Evolutionary conservation across 2,888 invertebrate genomes (phyloP).

Genomic region (Megastigmus dorsalis): DNA sequence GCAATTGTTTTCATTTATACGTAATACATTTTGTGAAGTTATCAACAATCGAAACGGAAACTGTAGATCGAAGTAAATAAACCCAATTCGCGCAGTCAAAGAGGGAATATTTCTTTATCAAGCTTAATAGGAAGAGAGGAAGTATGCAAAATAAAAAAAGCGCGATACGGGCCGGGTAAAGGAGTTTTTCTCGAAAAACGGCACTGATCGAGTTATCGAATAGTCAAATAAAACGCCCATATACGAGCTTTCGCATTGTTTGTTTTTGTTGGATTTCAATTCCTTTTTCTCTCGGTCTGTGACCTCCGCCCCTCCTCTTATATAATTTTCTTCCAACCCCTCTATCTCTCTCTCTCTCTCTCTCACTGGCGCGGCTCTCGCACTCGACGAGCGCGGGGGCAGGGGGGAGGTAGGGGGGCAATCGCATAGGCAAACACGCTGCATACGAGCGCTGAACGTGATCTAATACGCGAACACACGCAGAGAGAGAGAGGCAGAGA

Average conservation of each 20-base stretch:
- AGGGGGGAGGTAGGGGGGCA: neutral
- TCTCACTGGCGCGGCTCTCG: neutral
- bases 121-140: too few species aligned
- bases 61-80: too few species aligned
- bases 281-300: neutral
- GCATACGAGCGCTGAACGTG: conserved; percentile 25
- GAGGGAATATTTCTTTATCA: too few species aligned
- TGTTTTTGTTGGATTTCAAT: conserved; percentile 32
- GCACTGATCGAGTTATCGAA: conserved; percentile 23
- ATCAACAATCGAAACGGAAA: too few species aligned
- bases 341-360: neutral
- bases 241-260: neutral
- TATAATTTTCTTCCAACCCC: neutral
- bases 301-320: neutral
- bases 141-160: too few species aligned
- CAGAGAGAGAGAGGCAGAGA: too few species aligned
- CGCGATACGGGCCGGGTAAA: neutral
- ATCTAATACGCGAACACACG: conserved; percentile 18
- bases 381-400: too few species aligned
- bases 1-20: too few species aligned
- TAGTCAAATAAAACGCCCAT: conserved; percentile 6
- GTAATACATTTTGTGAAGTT: too few species aligned
- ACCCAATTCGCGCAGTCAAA: too few species aligned
- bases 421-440: conserved; percentile 34
- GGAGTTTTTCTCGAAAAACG: neutral